phyloP scores from a whole-genome alignment of 2,888 invertebrate genomes.

The Sinhomidia bicolor region DNA sequence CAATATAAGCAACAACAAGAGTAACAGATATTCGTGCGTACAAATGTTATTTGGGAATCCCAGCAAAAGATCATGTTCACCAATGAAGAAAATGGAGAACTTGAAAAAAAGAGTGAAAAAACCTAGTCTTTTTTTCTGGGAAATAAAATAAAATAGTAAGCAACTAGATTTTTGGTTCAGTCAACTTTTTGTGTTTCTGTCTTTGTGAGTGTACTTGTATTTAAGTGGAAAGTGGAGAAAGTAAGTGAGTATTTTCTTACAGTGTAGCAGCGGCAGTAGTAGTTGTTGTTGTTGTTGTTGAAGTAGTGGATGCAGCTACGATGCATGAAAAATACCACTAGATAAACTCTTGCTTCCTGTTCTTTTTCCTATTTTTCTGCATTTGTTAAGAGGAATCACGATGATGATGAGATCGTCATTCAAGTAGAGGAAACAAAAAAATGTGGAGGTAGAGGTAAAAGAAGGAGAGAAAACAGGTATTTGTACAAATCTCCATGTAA shows the following conservation, averaged over 20 bases:
- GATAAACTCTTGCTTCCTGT: not conserved
- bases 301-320: too few species aligned
- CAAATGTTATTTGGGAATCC: constrained; percentile 28
- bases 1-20: too few species aligned
- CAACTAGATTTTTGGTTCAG: not conserved
- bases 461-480: not conserved
- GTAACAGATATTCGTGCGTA: not conserved
- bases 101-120: not conserved
- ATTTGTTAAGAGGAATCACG: not conserved
- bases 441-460: not conserved
- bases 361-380: not conserved
- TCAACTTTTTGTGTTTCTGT: not conserved
- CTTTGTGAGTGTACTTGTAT: too few species aligned
- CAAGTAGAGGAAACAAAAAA: not conserved
- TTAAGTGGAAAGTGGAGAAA: too few species aligned
- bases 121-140: not conserved
- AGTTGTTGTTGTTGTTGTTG: too few species aligned
- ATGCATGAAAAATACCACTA: not conserved
- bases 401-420: not conserved
- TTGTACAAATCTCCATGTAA: not conserved
- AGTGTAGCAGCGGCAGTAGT: too few species aligned
- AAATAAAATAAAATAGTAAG: not conserved
- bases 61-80: constrained; percentile 16
- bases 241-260: too few species aligned
- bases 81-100: not conserved